These are phyloP conservation scores for Merodon equestris DNA, from an alignment of 2,888 invertebrate genomes.

Conservation along the genomic window DNA sequence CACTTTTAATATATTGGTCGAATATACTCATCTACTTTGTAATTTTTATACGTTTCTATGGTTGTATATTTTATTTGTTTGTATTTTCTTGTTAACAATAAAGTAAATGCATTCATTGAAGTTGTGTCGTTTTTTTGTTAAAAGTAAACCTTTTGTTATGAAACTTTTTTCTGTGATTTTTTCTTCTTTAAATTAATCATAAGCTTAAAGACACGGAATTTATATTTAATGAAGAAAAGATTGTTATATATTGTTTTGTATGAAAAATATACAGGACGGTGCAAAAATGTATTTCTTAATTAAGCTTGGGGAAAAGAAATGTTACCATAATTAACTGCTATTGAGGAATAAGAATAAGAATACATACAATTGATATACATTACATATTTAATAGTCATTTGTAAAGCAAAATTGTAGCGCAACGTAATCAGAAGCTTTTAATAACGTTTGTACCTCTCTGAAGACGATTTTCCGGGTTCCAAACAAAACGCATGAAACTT, in stretches of 20 bases:
- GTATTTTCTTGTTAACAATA: constrained; percentile 14
- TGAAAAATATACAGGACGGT: constrained; percentile 10
- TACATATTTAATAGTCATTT: neutral
- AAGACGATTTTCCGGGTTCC: constrained; percentile 56
- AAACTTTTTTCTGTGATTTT: constrained; percentile 9
- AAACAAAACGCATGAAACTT: constrained; percentile 40
- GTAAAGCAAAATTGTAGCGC: neutral
- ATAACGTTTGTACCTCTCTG: constrained; percentile 9
- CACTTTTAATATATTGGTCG: constrained; percentile 64
- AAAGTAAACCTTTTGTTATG: constrained; percentile 7
- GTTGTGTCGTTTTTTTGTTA: constrained; percentile 39
- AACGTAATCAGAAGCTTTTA: neutral
- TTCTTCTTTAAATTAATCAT: constrained; percentile 1
- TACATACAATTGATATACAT: neutral
- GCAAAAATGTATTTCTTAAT: neutral
- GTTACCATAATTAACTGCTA: neutral
- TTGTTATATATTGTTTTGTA: neutral
- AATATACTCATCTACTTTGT: constrained; percentile 43
- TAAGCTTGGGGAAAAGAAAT: too few species aligned
- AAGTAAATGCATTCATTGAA: constrained; percentile 62
- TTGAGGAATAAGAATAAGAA: neutral
- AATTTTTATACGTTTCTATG: constrained; percentile 26
- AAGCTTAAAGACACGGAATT: neutral
- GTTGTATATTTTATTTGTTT: constrained; percentile 23
- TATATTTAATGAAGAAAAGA: neutral